Percentiles rank a stretch among this genome's conserved stretches.
These are phyloP conservation scores for Xestobium rufovillosum DNA, from an alignment of 2,888 invertebrate genomes.

Conservation along the genomic window DNA sequence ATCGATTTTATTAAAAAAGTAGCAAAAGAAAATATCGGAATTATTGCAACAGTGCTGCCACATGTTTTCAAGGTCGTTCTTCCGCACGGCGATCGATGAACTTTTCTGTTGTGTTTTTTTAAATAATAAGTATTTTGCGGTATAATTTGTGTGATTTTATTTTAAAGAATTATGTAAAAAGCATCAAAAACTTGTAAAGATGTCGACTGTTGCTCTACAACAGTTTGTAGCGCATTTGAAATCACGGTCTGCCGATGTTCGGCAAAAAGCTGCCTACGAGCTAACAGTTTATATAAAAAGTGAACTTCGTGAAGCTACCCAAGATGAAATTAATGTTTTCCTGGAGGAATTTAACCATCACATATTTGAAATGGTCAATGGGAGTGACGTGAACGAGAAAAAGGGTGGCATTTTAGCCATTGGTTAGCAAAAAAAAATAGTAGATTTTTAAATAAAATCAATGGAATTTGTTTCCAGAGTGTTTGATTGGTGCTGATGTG, in stretches of 20 bases:
- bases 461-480: slow-evolving; percentile 54
- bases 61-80: too few species aligned
- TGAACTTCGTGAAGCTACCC: slow-evolving; percentile 80
- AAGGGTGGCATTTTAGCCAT: slow-evolving; percentile 95
- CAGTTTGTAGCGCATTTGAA: slow-evolving; percentile 82
- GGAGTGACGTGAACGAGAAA: slow-evolving; percentile 86
- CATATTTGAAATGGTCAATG: slow-evolving; percentile 93
- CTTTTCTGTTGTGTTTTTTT: too few species aligned
- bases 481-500: slow-evolving; percentile 87
- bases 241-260: slow-evolving; percentile 77
- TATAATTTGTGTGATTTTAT: too few species aligned
- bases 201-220: slow-evolving; percentile 59
- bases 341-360: slow-evolving; percentile 94
- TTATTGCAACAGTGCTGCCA: too few species aligned
- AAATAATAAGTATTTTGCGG: too few species aligned
- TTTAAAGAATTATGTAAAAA: too few species aligned
- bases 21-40: too few species aligned
- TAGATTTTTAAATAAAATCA: not conserved
- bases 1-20: too few species aligned
- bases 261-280: slow-evolving; percentile 81
- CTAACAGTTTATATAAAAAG: slow-evolving; percentile 86
- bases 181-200: too few species aligned
- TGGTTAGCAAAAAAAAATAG: slow-evolving; percentile 47
- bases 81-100: too few species aligned
- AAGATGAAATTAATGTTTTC: slow-evolving; percentile 83